Evolutionary conservation across 2,797 vertebrate genomes (phyloP), one percentile per base, ranked within the genome.

Genomic region (Pseudotriccus pelzelni): DNA sequence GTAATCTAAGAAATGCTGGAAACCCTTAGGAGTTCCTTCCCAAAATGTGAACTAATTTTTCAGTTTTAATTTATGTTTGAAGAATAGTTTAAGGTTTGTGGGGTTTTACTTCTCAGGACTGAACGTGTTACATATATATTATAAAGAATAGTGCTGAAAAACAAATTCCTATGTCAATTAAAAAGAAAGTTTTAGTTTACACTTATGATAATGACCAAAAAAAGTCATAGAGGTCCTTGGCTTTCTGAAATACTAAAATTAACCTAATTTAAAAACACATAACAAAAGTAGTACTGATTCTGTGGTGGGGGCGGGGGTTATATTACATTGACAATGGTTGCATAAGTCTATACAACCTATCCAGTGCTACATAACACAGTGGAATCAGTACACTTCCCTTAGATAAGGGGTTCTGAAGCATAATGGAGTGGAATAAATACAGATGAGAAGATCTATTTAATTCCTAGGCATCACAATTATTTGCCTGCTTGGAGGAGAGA

Each of bases 1-100:
- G 9, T 58, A 68, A 12, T 27, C 18, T 53, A 68, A 67, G 18
- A 89, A 81, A 86, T 37, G 56, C 0, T 72, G 17, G 16, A 66
- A 82, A 66, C 1, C 0, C 3, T 67, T 60, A 47, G 0, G 0
- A 46, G 19, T 10, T 47, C 6, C 14, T 81, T 90, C 14, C 27
- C n/a, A 46, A 69, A 85, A 44, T 36, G 7, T n/a, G 73, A 43
- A 47, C 3, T 19, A 53, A 56, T 52, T 56, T 73, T 86, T 76
- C 34, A 67, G 44, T 34, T 82, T 87, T 78, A 81, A 72, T 4
- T 47, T 43, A 28, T 3, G 3, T 16, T 79, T 88, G 53, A 75
- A 75, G 13, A 20, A 30, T 14, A 58, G 12, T 12, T 79, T 62
- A 76, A 84, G 20, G 13, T 41, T 77, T 86, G 7, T 72, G 44